These are phyloP conservation scores for Bellardia bayeri DNA, from an alignment of 2,888 invertebrate species.

Conservation along the genomic window DNA sequence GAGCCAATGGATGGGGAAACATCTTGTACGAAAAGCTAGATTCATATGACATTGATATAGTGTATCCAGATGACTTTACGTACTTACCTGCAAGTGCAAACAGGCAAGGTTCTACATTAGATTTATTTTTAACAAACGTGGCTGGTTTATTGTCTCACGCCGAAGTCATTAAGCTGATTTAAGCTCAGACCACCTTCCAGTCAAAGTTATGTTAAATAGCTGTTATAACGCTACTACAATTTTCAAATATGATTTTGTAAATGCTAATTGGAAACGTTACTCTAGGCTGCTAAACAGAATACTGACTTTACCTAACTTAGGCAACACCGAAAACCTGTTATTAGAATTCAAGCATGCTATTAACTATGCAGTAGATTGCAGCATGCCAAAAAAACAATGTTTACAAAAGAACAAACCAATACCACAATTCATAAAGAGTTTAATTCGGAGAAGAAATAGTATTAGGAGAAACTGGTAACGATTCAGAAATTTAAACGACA, in stretches of 20 bases:
- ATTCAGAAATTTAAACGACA: too few relatives aligned
- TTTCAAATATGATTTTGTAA: not conserved
- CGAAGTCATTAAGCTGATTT: slow-evolving; percentile 9
- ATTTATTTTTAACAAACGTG: slow-evolving; percentile 31
- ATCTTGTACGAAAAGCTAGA: slow-evolving; percentile 23
- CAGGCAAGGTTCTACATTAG: slow-evolving; percentile 24
- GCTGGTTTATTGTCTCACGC: not conserved
- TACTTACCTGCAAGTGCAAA: slow-evolving; percentile 11
- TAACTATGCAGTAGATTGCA: not conserved
- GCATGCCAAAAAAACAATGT: not conserved
- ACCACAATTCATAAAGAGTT: too few relatives aligned
- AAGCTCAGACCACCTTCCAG: slow-evolving; percentile 34
- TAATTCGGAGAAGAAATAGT: too few relatives aligned
- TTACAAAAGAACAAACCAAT: too few relatives aligned
- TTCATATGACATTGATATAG: not conserved
- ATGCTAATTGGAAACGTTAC: too few relatives aligned
- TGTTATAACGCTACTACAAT: not conserved
- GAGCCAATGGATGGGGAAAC: slow-evolving; percentile 43
- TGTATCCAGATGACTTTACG: slow-evolving; percentile 16
- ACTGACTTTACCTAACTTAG: not conserved
- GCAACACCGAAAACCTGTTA: not conserved
- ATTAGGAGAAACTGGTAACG: too few relatives aligned
- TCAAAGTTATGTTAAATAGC: slow-evolving; percentile 1
- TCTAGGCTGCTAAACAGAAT: too few relatives aligned
- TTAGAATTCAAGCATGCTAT: not conserved